A percentile compares a stretch with the other conserved stretches of the same genome.
Evolutionary conservation across 1,140 invertebrate species (phyloP).

Genomic region (Carcinoscorpius rotundicauda): DNA sequence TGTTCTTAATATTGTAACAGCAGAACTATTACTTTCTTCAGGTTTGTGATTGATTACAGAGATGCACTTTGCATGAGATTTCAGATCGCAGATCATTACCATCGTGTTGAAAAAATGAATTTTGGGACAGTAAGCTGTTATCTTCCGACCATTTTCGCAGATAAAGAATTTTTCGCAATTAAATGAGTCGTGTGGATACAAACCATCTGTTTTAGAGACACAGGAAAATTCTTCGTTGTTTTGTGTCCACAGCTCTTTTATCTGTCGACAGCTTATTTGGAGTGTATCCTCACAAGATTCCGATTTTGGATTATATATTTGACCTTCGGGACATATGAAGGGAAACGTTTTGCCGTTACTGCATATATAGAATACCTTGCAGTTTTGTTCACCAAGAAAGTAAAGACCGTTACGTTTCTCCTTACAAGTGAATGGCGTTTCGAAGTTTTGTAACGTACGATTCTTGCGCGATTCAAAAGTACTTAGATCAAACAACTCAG

Average conservation of each 20-base stretch:
- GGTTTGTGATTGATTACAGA: too few species aligned
- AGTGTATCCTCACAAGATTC: background rate
- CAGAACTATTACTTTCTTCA: too few species aligned
- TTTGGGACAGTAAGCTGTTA: slow-evolving; percentile 12
- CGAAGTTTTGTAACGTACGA: background rate
- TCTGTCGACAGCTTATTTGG: background rate
- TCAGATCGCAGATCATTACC: too few species aligned
- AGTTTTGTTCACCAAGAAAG: background rate
- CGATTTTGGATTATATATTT: background rate
- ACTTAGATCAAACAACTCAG: slow-evolving; percentile 3
- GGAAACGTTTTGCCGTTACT: slow-evolving; percentile 7
- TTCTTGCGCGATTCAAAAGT: background rate
- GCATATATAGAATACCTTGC: slow-evolving; percentile 15
- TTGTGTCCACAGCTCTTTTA: background rate
- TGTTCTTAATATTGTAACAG: too few species aligned
- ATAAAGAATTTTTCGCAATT: slow-evolving; percentile 17
- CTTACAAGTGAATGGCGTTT: too few species aligned
- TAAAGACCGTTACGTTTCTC: too few species aligned
- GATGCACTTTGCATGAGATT: too few species aligned
- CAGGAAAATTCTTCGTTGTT: slow-evolving; percentile 7
- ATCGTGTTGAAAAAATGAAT: too few species aligned
- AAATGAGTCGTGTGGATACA: slow-evolving; percentile 12
- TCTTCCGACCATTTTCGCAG: slow-evolving; percentile 14
- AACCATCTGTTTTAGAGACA: slow-evolving; percentile 8
- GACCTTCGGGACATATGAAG: slow-evolving; percentile 10